Percentiles rank a stretch among this genome's conserved stretches.
These are phyloP conservation scores for Phaedon cochleariae DNA, from an alignment of 2,888 invertebrate species.

Conservation along the genomic window DNA sequence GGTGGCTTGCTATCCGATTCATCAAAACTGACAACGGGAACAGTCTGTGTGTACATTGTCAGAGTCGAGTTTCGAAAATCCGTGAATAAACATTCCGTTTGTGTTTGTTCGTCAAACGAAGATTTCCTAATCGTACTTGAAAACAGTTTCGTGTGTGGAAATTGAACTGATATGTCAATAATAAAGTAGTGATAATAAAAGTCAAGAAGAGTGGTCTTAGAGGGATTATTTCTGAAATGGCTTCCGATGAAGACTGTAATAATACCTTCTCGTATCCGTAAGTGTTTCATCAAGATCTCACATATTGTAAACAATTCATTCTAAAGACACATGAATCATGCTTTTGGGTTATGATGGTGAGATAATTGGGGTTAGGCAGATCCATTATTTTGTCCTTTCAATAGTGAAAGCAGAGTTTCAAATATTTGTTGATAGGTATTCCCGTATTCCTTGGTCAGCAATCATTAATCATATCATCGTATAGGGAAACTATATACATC, in stretches of 20 bases:
- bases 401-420: no score
- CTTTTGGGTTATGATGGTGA: no score
- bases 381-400: no score
- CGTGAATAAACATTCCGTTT: conserved; percentile 11
- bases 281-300: conserved; percentile 50
- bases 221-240: conserved; percentile 52
- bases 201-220: conserved; percentile 37
- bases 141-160: conserved; percentile 42
- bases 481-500: no score
- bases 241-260: conserved; percentile 62
- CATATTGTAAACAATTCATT: no score
- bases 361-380: no score
- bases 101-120: conserved; percentile 36
- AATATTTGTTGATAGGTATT: no score
- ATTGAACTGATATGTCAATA: conserved; percentile 46
- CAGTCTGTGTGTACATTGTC: background rate
- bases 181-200: conserved; percentile 44
- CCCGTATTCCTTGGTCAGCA: no score
- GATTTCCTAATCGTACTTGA: conserved; percentile 42
- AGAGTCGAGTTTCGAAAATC: conserved; percentile 8
- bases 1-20: background rate
- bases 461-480: no score
- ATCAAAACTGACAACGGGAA: conserved; percentile 1
- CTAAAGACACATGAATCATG: no score
- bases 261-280: conserved; percentile 59